A percentile compares a stretch with the other conserved stretches of the same genome.
Evolutionary conservation across 2,888 invertebrate genomes (phyloP).

Genomic region (Hypomecis punctinalis): DNA sequence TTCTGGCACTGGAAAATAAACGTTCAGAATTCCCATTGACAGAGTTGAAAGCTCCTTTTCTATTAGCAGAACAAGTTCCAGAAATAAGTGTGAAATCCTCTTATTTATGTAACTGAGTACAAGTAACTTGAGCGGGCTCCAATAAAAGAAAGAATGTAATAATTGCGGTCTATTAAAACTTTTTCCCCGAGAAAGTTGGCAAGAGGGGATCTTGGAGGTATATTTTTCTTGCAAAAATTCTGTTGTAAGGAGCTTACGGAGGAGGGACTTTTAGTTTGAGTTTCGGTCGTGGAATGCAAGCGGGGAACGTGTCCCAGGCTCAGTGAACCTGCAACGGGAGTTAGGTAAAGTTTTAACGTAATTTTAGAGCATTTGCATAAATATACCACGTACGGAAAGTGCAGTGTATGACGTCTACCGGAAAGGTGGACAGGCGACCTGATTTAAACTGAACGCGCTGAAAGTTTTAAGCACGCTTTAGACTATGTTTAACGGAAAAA

Average conservation of each 20-base stretch:
- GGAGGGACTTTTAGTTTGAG: constrained; percentile 16
- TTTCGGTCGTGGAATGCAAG: constrained; percentile 14
- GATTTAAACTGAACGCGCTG: no score
- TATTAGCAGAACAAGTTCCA: constrained; percentile 12
- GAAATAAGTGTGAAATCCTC: constrained; percentile 37
- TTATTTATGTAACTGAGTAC: constrained; percentile 38
- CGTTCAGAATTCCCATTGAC: background rate
- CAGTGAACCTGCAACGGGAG: background rate
- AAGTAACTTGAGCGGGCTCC: constrained; percentile 38
- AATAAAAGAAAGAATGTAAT: constrained; percentile 50
- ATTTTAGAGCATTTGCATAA: constrained; percentile 1
- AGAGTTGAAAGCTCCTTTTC: constrained; percentile 3
- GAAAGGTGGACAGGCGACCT: no score
- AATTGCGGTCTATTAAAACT: constrained; percentile 62
- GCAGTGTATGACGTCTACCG: no score
- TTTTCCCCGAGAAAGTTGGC: constrained; percentile 40
- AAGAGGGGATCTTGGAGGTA: constrained; percentile 31
- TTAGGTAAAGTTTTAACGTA: background rate
- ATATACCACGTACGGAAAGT: background rate
- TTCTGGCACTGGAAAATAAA: no score
- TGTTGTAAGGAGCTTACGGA: constrained; percentile 27
- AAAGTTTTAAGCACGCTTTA: no score
- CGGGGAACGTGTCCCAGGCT: background rate
- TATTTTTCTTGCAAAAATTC: constrained; percentile 42
- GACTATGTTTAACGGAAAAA: no score